Base-by-base conservation (phyloP, 2,113 vertebrate genomes). In the Callopanchax toddi region DNA sequence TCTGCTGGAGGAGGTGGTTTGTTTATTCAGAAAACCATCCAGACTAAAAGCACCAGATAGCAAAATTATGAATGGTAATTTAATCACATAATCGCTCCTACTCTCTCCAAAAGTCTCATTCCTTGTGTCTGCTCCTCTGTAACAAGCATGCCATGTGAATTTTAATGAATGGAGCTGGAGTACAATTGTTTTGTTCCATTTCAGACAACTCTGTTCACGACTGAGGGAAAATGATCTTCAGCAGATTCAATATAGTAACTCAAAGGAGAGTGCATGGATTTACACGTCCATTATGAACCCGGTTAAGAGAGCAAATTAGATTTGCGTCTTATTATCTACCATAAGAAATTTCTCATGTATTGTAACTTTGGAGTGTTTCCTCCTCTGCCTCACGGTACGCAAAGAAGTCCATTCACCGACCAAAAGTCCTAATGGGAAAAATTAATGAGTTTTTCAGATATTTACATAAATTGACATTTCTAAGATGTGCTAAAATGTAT, bases 51-150 rank as follows among this genome's bases (percentile, higher is more conserved):
- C 76, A 84, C 59, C 67, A 79, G 65, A 89, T 63, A 73, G 67
- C 43, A 76, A 79, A 83, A 86, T 82, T 79, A 81, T 82, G 74
- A 88, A 83, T 82, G 74, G 77, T 81, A 85, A 86, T 91, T 89
- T 79, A 83, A 87, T 88, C 82, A 74, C 79, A 84, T 83, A 81
- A 87, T 81, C 70, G 78, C 70, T 77, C 55, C 79, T 58, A 62
- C 67, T 71, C 82, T 82, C 76, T 79, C 70, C 64, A 77, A 81
- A 79, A 63, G 61, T 76, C 67, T 76, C 77, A 89, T 86, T 87
- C 74, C 68, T 85, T 60, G 56, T 67, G 63, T 71, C 85, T 78
- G 62, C 57, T 74, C 58, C 71, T 67, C 67, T 75, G 67, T 70
- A 82, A 77, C 66, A 81, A 76, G 61, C n/a, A 71, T 76, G 80